Conservation (phyloP, 2,888 invertebrate species). For the Synanthedon formicaeformis region DNA sequence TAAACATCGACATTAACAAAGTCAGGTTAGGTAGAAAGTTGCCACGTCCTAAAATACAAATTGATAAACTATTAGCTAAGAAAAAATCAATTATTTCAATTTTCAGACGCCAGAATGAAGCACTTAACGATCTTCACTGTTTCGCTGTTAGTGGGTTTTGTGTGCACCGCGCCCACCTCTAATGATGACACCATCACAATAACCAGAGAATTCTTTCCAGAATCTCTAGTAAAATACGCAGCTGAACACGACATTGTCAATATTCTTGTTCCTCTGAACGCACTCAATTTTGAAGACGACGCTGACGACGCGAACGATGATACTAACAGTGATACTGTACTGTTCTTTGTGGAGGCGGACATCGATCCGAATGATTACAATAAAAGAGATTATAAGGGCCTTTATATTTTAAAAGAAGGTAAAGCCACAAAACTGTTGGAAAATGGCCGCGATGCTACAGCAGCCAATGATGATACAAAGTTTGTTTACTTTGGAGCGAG, state of each 20-base stretch:
- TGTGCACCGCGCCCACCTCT: conserved; percentile 16
- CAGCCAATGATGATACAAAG: conserved; percentile 21
- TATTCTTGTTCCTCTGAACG: conserved; percentile 23
- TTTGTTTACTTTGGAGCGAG: conserved; percentile 28
- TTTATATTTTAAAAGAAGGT: conserved; percentile 19
- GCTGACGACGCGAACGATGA: conserved; percentile 8
- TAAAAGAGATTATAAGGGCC: conserved; percentile 19
- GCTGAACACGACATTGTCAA: conserved; percentile 25
- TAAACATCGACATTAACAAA: too few relatives aligned
- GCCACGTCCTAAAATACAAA: too few relatives aligned
- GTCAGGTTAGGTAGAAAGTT: too few relatives aligned
- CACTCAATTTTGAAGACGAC: conserved; percentile 20
- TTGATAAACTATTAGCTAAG: too few relatives aligned
- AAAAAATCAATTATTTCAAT: neutral
- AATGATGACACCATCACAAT: conserved; percentile 13
- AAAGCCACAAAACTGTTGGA: conserved; percentile 23
- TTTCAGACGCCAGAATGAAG: conserved; percentile 4
- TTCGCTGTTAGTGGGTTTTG: conserved; percentile 17
- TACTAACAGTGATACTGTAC: conserved; percentile 3
- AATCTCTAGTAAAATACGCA: conserved; percentile 16
- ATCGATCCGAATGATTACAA: conserved; percentile 10
- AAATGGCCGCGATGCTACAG: conserved; percentile 24
- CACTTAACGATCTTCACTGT: conserved; percentile 8
- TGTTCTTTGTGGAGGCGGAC: conserved; percentile 29
- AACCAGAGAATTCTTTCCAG: conserved; percentile 17